phyloP scores from a whole-genome alignment of 2,113 vertebrate species.

The Lophochroa leadbeateri region DNA sequence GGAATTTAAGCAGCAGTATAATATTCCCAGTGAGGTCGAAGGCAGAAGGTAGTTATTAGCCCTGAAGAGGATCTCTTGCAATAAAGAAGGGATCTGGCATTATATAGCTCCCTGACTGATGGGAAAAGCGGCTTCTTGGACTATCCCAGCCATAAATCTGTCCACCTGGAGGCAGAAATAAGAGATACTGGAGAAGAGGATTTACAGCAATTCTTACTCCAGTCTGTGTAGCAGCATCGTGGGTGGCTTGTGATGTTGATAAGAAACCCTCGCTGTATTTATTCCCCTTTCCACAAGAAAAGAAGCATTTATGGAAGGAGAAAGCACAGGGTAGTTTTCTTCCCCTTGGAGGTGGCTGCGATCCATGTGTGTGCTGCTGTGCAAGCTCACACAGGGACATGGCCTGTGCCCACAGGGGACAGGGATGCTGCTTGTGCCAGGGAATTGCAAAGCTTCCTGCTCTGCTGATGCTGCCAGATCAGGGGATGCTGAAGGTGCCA shows the following conservation, averaged over 20 bases:
- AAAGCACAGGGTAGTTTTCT: fast-evolving
- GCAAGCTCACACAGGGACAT: fast-evolving
- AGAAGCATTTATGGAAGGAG: background rate
- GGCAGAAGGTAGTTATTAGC: background rate
- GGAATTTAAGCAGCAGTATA: background rate
- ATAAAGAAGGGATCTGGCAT: background rate
- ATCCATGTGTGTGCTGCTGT: fast-evolving
- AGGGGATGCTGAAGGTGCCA: background rate
- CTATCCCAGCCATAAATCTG: background rate
- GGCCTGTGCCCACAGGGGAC: background rate
- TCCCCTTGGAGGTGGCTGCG: background rate
- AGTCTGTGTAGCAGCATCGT: background rate
- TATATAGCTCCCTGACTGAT: background rate
- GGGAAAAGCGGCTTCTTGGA: background rate
- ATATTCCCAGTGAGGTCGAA: background rate
- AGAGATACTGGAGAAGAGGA: background rate
- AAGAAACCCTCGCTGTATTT: background rate
- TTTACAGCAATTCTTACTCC: background rate
- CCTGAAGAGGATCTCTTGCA: background rate
- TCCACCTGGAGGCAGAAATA: background rate
- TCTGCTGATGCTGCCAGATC: background rate
- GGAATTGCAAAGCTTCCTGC: background rate
- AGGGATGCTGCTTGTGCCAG: background rate
- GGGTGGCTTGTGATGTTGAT: background rate
- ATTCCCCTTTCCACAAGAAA: background rate